phyloP scores from a whole-genome alignment of 1,140 invertebrate species.

The Micrasema longulum region DNA sequence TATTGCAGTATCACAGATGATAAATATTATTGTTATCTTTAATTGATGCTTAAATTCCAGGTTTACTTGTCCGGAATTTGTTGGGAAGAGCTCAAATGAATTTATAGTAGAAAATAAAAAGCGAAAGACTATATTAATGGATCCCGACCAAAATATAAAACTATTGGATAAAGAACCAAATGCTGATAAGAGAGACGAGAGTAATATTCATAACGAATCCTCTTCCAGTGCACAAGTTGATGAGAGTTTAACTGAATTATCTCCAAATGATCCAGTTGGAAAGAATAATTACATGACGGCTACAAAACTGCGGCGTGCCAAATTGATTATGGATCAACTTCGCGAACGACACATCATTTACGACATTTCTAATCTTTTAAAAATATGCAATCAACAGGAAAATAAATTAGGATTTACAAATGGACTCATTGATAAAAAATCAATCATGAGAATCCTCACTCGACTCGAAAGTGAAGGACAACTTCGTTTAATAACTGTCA shows the following conservation, averaged over 20 bases:
- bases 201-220: constrained; percentile 3
- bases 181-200: background rate
- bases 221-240: constrained; percentile 1
- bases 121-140: background rate
- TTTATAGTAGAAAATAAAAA: constrained; percentile 4
- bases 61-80: constrained; percentile 23
- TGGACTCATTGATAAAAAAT: constrained; percentile 42
- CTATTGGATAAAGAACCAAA: background rate
- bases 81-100: background rate
- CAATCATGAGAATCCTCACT: constrained; percentile 33
- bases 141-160: background rate
- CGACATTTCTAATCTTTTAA: constrained; percentile 29
- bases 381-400: constrained; percentile 23
- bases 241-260: background rate
- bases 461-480: constrained; percentile 38
- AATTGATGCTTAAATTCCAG: too few relatives aligned
- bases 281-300: constrained; percentile 10
- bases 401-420: background rate
- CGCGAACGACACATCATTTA: constrained; percentile 40
- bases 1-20: too few relatives aligned
- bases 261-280: background rate
- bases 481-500: constrained; percentile 33
- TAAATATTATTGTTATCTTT: too few relatives aligned
- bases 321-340: constrained; percentile 42
- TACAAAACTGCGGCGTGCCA: constrained; percentile 32